Base-by-base conservation (phyloP, 2,113 vertebrate species). In the Larimichthys polyactis region DNA sequence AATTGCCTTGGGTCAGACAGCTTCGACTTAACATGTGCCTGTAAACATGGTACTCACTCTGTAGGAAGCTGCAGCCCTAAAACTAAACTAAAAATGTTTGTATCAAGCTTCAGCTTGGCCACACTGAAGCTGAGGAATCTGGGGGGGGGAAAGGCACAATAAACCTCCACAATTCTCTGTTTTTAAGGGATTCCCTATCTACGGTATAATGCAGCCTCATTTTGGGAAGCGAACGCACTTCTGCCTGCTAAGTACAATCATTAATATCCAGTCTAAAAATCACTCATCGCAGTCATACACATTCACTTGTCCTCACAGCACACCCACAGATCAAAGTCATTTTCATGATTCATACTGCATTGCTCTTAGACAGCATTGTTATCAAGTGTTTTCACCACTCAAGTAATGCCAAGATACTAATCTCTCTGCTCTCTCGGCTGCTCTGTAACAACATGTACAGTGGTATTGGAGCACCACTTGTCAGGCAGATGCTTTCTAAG, bases 371-470 rank as follows among this genome's bases (percentile, higher is more conserved):
- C 75, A 72, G 79, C 83, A 88, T 73, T 70, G 71, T 71, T 85
- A 89, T 89, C 86, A 75, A 87, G 75, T 78, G 86, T 83, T 89
- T 89, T 87, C 83, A 88, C 64, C 78, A 83, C 71, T 88, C 52
- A 73, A 70, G 76, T 78, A 81, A 87, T 72, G 90, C 69, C 86
- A 79, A 83, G 86, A 91, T 88, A 85, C 92, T 83, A 78, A 90
- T 84, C 89, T 87, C 79, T 62, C 67, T 66, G 63, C 71, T 86
- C 63, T 79, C 79, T 76, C 63, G 14, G 72, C 82, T 82, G 89
- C 83, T 84, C 62, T 91, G 90, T 83, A 91, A 90, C 82, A 80
- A 89, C 89, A 88, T 71, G 87, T 79, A 91, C 86, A 70, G 86
- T 36, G 80, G 76, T 44, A 72, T 32, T 70, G 77, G 72, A 84